Evolutionary conservation across 1,140 invertebrate species (phyloP).

Genomic region (Brachionus rubens): DNA sequence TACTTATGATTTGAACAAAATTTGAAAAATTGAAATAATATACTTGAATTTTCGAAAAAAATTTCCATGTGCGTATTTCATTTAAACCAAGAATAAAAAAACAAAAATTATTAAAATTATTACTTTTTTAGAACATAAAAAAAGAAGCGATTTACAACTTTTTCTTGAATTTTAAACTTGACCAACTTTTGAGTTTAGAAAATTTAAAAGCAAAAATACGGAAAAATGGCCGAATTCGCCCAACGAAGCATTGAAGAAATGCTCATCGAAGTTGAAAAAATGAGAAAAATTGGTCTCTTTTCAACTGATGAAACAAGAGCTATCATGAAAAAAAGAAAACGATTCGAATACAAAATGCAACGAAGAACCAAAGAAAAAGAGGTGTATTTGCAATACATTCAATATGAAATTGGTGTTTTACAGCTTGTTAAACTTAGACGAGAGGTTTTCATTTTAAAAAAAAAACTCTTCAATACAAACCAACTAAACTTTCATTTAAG

Average conservation of each 20-base stretch:
- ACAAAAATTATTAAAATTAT: no score
- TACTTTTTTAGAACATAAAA: no score
- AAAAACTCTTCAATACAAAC: background rate
- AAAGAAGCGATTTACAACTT: no score
- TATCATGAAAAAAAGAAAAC: conserved; percentile 69
- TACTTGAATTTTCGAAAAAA: no score
- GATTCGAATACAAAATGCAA: conserved; percentile 71
- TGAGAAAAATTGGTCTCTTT: conserved; percentile 69
- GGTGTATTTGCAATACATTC: conserved; percentile 70
- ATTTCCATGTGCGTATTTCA: no score
- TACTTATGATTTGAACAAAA: no score
- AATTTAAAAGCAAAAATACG: no score
- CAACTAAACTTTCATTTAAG: conserved; percentile 53
- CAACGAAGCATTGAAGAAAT: conserved; percentile 70
- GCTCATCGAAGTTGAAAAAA: conserved; percentile 70
- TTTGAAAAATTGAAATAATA: no score
- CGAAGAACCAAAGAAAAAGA: conserved; percentile 68
- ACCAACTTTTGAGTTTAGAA: no score
- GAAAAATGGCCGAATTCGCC: conserved; percentile 71
- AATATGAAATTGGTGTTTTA: conserved; percentile 69
- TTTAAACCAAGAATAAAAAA: no score
- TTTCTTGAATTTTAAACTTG: no score
- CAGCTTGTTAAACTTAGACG: conserved; percentile 65
- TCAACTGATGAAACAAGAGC: conserved; percentile 69
- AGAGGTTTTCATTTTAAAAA: conserved; percentile 50